Base-by-base conservation (phyloP, 35 echinoderm and acorn worm species). In the Apostichopus japonicus region DNA sequence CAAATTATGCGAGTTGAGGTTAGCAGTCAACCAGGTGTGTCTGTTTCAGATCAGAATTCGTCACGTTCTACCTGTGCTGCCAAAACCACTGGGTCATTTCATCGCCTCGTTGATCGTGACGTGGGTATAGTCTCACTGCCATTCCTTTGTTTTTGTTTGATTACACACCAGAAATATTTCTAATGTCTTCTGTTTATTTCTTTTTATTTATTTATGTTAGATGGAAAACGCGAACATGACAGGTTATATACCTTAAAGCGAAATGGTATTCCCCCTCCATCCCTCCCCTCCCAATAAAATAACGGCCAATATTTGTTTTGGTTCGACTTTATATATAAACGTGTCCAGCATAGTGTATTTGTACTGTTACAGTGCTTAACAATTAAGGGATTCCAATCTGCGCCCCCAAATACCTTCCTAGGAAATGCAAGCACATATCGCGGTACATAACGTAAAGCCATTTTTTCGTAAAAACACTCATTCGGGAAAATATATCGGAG, bases 101-200 rank as follows among this genome's bases (percentile, higher is more conserved):
- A 84, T 84, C 81, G 81, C 81, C 81, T 57, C 55, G 3, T 57
- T 84, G 81, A 84, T 84, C 81, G 81, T 84, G 81, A 84, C 81
- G 56, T 59, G 81, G 33, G 17, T 59, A 80, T 54, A 84, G 81
- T 84, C 56, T 57, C 17, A 21, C 16, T 84, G n/a, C 56, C 53
- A 55, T 58, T 17, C 11, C 33, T 44, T 44, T 1, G 33, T 44
- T 57, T 55, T 57, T 84, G 81, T 84, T 84, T 84, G 55, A 58
- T 84, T 57, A 84, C 56, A 24, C 56, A 84, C 81, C 81, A 84
- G 81, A 84, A 58, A 84, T 84, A 57, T 84, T 84, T 54, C 78
- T 84, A 14, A 55, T 84, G 81, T 84, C 54, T 15, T 75, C 71
- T 75, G 15, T 75, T 75, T 61, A 61, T 75, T 75, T 23, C n/a